Evolutionary conservation across 2,797 vertebrate genomes (phyloP), one percentile per base, ranked within the genome.

Genomic region (Hippocampus kuda): DNA sequence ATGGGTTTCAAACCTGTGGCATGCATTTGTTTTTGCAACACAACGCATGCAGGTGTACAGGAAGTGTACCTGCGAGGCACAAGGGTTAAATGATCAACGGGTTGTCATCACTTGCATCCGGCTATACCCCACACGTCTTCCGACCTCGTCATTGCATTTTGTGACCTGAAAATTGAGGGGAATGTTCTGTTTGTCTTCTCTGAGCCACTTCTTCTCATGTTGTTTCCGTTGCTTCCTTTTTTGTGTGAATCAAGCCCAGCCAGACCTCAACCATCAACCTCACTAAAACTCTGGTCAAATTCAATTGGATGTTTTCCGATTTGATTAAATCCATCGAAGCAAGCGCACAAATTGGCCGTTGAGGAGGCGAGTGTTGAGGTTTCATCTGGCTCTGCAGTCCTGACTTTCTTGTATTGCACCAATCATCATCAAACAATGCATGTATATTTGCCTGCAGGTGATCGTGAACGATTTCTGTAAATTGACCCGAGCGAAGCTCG

Each of bases 401-500:
- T 59, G 20, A 56, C 2, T 72, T 9, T 80, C 62, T 79, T 76
- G 70, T 70, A 70, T 80, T 38, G 63, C 75, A 84, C 70, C 72
- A 72, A 84, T 73, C 72, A 69, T 80, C 79, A 70, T 75, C 81
- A 24, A 7, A 64, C 11, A 27, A 12, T 91, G 89, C 90, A 91
- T 91, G 90, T 72, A 56, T 76, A 81, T 75, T 75, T 61, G 65
- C 83, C 66, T 69, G 63, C 53, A 4, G n/a, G 53, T 10, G 53
- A 11, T n/a, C 1, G 3, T 24, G 53, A 54, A 80, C 67, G 68
- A 5, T 18, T 18, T 18, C 6, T 34, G 27, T 18, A 20, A 60
- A 5, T 4, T 15, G 7, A 13, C 22, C 15, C 24, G 22, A 54
- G 53, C 53, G 18, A 12, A 71, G 76, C 69, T 68, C 10, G 26